Conservation (phyloP, 2,797 vertebrate species). For the Echeneis naucrates region DNA sequence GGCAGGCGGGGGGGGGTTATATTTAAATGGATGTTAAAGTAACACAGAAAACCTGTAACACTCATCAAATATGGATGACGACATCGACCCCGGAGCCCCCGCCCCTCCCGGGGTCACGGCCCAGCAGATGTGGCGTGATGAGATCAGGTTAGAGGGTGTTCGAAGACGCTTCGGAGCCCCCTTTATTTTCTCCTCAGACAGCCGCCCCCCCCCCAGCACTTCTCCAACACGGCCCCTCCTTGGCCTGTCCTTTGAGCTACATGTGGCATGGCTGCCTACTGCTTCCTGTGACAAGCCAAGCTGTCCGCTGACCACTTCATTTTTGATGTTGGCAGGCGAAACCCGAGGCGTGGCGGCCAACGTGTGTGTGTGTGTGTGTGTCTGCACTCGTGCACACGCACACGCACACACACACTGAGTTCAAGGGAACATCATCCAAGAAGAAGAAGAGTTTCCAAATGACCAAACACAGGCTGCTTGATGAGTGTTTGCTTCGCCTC, state of each 20-base stretch:
- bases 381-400: background rate
- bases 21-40: slow-evolving; percentile 29
- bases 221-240: slow-evolving; percentile 55
- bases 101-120: slow-evolving; percentile 51
- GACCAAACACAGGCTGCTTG: slow-evolving; percentile 76
- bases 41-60: slow-evolving; percentile 50
- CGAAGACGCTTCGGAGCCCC: slow-evolving; percentile 28
- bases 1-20: background rate
- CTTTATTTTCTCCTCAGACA: slow-evolving; percentile 31
- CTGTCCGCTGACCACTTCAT: slow-evolving; percentile 84
- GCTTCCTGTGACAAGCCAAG: slow-evolving; percentile 80
- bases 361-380: slow-evolving; percentile 6
- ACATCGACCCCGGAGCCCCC: slow-evolving; percentile 32
- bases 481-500: slow-evolving; percentile 68
- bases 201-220: background rate
- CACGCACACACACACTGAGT: slow-evolving; percentile 40
- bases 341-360: slow-evolving; percentile 40
- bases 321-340: slow-evolving; percentile 72
- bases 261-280: slow-evolving; percentile 72
- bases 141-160: slow-evolving; percentile 66
- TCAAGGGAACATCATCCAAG: slow-evolving; percentile 69
- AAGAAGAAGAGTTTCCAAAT: slow-evolving; percentile 72
- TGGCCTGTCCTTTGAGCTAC: slow-evolving; percentile 80
- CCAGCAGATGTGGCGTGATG: slow-evolving; percentile 78
- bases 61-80: slow-evolving; percentile 69